phyloP scores from a whole-genome alignment of 2,797 vertebrate genomes.

The Hylomyscus alleni region DNA sequence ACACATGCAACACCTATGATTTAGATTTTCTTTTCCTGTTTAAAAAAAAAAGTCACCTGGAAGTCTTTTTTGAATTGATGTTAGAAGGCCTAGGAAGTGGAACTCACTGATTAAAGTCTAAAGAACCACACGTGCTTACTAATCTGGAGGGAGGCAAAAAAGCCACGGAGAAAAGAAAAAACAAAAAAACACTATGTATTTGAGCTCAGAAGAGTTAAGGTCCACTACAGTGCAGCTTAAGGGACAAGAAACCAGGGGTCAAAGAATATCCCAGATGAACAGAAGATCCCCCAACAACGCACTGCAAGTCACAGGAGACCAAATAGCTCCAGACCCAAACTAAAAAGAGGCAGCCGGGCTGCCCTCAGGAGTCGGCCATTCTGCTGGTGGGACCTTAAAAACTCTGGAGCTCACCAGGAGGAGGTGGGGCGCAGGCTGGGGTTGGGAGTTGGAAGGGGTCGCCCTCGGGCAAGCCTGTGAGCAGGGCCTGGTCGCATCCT shows the following conservation, averaged over 20 bases:
- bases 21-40: background rate
- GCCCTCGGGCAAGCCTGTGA: background rate
- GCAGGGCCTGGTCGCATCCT: background rate
- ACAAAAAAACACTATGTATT: background rate
- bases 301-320: background rate
- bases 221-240: too few species aligned
- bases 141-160: background rate
- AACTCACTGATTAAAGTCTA: background rate
- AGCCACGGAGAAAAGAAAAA: background rate
- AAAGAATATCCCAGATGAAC: background rate
- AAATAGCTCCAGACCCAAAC: background rate
- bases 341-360: background rate
- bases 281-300: background rate
- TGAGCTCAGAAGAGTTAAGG: background rate
- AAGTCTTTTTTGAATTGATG: background rate
- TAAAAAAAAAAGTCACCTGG: background rate
- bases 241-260: background rate
- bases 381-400: background rate
- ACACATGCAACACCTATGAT: background rate
- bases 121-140: background rate
- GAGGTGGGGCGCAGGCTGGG: background rate
- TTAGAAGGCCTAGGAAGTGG: background rate
- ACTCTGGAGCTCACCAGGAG: rapidly evolving
- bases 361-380: background rate
- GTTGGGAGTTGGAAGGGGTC: background rate